phyloP scores from a whole-genome alignment of 2,113 vertebrate species.

The Chaetodon trifascialis region DNA sequence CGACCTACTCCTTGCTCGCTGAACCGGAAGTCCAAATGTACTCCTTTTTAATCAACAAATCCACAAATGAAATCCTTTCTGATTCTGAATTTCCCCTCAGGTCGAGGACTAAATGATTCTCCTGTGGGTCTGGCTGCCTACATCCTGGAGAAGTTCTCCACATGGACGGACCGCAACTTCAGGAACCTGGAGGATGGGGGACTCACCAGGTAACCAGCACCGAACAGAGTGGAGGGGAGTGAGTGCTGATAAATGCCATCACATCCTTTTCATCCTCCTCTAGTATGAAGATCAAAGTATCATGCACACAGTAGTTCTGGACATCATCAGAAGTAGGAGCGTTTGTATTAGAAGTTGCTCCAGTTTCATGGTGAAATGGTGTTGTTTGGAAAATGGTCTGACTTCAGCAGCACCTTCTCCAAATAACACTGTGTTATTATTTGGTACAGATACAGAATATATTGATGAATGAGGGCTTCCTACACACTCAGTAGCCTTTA shows the following conservation, averaged over 20 bases:
- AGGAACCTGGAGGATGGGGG: constrained; percentile 86
- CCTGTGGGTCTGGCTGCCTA: constrained; percentile 91
- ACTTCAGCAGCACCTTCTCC: too few relatives aligned
- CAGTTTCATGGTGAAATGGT: too few relatives aligned
- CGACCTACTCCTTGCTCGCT: too few relatives aligned
- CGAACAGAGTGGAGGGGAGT: background rate
- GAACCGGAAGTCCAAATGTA: too few relatives aligned
- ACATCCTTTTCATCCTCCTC: background rate
- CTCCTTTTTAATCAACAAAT: too few relatives aligned
- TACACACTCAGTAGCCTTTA: background rate
- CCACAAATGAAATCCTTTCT: too few relatives aligned
- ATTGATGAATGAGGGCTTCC: too few relatives aligned
- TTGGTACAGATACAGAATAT: too few relatives aligned
- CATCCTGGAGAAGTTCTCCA: constrained; percentile 93
- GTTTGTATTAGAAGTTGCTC: too few relatives aligned
- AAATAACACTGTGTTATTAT: too few relatives aligned
- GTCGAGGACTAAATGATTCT: constrained; percentile 90
- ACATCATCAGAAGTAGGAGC: background rate
- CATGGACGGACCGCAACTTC: constrained; percentile 88
- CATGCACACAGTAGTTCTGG: background rate
- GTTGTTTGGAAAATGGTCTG: too few relatives aligned
- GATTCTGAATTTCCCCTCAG: constrained; percentile 62
- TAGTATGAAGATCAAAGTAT: too few relatives aligned
- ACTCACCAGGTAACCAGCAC: constrained; percentile 75
- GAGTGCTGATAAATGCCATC: background rate